Base-by-base conservation (phyloP, 2,113 vertebrate species). In the Pterocles burchelli region DNA sequence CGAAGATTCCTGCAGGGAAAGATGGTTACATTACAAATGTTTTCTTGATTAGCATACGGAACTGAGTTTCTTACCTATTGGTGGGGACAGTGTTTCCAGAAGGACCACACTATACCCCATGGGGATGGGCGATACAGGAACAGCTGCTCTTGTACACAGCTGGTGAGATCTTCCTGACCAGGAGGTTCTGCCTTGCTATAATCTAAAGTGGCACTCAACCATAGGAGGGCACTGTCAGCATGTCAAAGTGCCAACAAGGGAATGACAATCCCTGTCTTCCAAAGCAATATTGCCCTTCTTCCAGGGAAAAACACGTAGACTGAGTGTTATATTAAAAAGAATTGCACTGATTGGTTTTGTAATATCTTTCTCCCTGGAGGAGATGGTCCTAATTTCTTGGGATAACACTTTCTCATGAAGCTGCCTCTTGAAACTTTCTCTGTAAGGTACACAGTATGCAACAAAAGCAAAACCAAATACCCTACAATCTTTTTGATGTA, bases 201-300 rank as follows among this genome's bases (percentile, higher is more conserved):
- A 15, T 15, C 45, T 26, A 17, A 82, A 26, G 13, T 2, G 29
- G 38, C 17, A 1, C 29, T 63, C 25, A 31, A n/a, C 4, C 55
- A 45, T 26, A 55, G 77, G 65, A 95, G 55, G 70, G 61, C 87
- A 74, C 38, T 41, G 87, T 25, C 72, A 65, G 49, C 13, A 13
- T 0, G 0, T 18, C 17, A 3, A 36, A 72, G 45, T 36, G 12
- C 16, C 45, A 92, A 2, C 4, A 2, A 11, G 17, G 33, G 73
- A 24, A 11, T 55, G 38, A 2, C 43, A 52, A 55, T 68, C 70
- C 57, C 52, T 4, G 2, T 48, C 57, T 62, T 95, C 63, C 87
- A 94, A 78, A 78, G 73, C 85, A 95, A 87, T 93, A 78, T 75
- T 85, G 34, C 24, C 34, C 6, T 67, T 89, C 81, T 81, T 82